phyloP scores from a whole-genome alignment of 2,113 vertebrate species.

The Oryzias javanicus region DNA sequence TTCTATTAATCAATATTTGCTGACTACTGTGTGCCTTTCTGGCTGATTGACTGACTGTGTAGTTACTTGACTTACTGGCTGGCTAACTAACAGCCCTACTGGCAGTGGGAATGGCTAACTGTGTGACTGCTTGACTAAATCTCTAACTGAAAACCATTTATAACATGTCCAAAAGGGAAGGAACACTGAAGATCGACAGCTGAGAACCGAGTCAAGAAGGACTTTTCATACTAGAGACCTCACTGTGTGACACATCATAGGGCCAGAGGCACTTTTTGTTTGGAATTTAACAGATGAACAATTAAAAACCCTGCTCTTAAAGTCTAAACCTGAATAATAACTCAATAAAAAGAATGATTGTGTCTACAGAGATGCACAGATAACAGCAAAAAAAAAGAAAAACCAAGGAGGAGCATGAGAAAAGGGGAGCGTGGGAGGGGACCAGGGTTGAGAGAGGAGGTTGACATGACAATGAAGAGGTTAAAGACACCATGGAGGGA shows the following conservation, averaged over 20 bases:
- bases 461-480: slow-evolving; percentile 64
- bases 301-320: background rate
- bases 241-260: background rate
- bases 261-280: background rate
- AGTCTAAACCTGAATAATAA: slow-evolving; percentile 5
- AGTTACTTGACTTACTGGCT: slow-evolving; percentile 50
- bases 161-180: slow-evolving; percentile 14
- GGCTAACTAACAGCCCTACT: slow-evolving; percentile 32
- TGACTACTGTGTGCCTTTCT: slow-evolving; percentile 88
- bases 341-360: background rate
- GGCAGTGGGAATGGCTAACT: slow-evolving; percentile 25
- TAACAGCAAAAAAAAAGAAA: slow-evolving; percentile 32
- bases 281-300: background rate
- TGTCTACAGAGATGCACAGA: slow-evolving; percentile 2
- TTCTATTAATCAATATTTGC: slow-evolving; percentile 99
- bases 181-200: background rate
- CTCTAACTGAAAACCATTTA: slow-evolving; percentile 38
- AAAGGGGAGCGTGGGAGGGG: slow-evolving; percentile 14
- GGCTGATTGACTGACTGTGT: slow-evolving; percentile 57
- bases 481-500: slow-evolving; percentile 61
- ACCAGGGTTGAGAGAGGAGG: slow-evolving; percentile 43
- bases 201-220: background rate
- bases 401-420: background rate
- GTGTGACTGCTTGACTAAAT: slow-evolving; percentile 29
- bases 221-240: background rate